phyloP scores from a whole-genome alignment of 2,797 vertebrate species.

The Threskiornis aethiopicus region DNA sequence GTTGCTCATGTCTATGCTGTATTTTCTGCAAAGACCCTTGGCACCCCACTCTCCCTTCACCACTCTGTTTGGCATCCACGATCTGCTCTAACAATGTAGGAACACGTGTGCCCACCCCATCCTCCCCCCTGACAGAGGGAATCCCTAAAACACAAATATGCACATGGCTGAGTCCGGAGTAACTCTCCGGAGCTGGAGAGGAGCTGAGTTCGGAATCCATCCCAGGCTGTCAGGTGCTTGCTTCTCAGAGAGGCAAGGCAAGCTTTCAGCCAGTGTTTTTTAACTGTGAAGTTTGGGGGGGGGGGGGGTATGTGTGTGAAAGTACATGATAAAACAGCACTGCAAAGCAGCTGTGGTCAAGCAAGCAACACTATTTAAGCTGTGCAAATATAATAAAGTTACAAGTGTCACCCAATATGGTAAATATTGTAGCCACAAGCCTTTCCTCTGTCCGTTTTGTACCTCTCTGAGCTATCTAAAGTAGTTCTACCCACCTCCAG shows the following conservation, averaged over 20 bases:
- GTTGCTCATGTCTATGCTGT: neutral
- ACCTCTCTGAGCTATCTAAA: neutral
- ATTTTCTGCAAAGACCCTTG: neutral
- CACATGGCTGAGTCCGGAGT: neutral
- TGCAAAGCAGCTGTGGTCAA: neutral
- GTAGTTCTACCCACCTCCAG: neutral
- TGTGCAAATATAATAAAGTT: neutral
- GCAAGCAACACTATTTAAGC: neutral
- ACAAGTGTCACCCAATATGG: neutral
- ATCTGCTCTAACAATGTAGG: neutral
- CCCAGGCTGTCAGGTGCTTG: neutral
- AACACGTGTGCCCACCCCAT: neutral
- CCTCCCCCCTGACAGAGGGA: neutral
- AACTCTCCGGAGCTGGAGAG: rapidly evolving
- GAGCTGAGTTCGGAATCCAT: neutral
- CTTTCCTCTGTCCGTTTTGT: constrained; percentile 7
- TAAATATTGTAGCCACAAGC: neutral
- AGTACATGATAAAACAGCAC: neutral
- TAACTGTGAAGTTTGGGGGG: neutral
- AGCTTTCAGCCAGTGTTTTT: neutral
- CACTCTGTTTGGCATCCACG: neutral
- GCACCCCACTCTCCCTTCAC: neutral
- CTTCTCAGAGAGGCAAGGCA: neutral
- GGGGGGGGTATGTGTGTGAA: neutral
- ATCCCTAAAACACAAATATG: neutral